These are phyloP conservation scores for Notocelia uddmanniana DNA, from an alignment of 2,888 invertebrate species.

Conservation along the genomic window DNA sequence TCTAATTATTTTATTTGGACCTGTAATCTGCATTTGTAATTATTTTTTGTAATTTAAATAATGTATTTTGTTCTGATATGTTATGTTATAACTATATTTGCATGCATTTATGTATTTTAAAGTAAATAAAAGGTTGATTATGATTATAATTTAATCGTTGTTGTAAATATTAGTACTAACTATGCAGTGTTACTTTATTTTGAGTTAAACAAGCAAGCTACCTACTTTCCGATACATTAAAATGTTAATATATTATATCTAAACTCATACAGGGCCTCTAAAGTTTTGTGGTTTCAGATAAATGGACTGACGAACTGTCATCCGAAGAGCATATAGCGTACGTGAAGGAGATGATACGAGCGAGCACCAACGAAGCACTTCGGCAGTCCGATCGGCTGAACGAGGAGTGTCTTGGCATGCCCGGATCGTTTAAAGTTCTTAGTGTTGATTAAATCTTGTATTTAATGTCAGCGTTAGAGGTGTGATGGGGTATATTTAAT, in stretches of 20 bases:
- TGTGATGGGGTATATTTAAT: no score
- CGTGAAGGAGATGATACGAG: conserved; percentile 19
- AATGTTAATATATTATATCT: background rate
- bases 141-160: no score
- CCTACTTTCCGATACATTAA: background rate
- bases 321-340: conserved; percentile 4
- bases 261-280: background rate
- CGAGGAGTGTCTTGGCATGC: background rate
- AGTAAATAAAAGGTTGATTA: no score
- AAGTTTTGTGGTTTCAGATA: background rate
- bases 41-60: no score
- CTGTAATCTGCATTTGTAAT: no score
- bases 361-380: conserved; percentile 7
- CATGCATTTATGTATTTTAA: no score
- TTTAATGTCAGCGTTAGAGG: no score
- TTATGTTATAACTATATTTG: no score
- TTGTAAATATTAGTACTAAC: no score
- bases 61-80: no score
- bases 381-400: background rate
- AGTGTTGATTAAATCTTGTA: conserved; percentile 14
- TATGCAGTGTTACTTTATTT: no score
- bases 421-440: conserved; percentile 4
- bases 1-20: no score
- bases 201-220: background rate
- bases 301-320: background rate